Evolutionary conservation across 1,140 invertebrate genomes (phyloP), one percentile per base, ranked within the genome.

Genomic region (Semibalanus balanoides): DNA sequence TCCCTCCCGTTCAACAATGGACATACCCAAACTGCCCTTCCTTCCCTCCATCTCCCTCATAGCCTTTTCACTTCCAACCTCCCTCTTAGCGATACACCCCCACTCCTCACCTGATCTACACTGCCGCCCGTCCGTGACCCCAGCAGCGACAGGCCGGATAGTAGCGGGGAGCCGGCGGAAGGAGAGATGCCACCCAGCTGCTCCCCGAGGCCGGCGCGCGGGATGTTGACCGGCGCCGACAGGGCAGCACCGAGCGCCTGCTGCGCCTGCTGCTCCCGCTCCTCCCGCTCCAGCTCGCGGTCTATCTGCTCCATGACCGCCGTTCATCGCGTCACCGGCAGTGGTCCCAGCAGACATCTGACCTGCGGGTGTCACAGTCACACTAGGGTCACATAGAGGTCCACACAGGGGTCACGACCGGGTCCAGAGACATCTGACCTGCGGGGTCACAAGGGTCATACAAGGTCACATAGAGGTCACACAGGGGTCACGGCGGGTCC

Each of bases 241-340:
- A 29, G 70, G 9, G 51, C 51, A 19, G 51, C 51, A 19, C 51
- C 51, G 7, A 64, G 51, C 51, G 51, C 51, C 51, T 7, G 35
- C 35, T 40, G 35, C 35, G 35, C 5, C n/a, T 40, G 35, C 69
- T n/a, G 25, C 70, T 72, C 28, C 3, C 70, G 70, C 29, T 72
- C 70, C 70, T 72, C 70, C 25, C n/a, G 70, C 70, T 72, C 70
- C n/a, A 30, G n/a, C 70, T 72, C 28, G 28, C 70, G 70, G 70
- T 72, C 70, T 3, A 72, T 72, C n/a, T 30, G 70, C n/a, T 17
- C 29, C 70, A 72, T 72, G 11, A 72, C 70, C 7, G n/a, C 29
- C 70, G 70, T 72, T n/a, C 70, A 11, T 28, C n/a, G n/a, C 70
- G 11, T 28, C n/a, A 3, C 29, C 70, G 29, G 70, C 69, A 5